Evolutionary conservation across 2,888 invertebrate species (phyloP), one percentile per base, ranked within the genome.

Genomic region (Stenoptilia bipunctidactyla): DNA sequence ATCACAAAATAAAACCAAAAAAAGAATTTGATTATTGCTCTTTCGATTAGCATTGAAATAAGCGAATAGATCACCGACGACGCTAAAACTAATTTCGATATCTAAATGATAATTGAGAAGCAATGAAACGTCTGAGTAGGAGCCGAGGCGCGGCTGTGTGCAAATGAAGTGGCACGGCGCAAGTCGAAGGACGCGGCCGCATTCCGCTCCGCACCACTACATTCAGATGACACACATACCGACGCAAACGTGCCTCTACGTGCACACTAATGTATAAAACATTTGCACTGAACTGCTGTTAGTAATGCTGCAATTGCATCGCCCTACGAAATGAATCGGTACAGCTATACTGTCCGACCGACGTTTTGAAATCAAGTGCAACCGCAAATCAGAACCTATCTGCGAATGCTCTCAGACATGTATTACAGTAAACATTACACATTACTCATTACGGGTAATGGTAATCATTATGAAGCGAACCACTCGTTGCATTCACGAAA

Each of bases 111-210:
- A 12, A 30, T 30, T 30, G 9, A n/a, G 30, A 30, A 30, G 30
- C 30, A 12, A n/a, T n/a, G n/a, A 20, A 20, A 20, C 50, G 48
- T 54, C 56, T 53, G 66, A 64, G 66, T 57, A 62, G 60, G 59
- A 53, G 57, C 48, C 52, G 20, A 63, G 64, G 58, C 59, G 74
- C 58, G 67, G 71, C 70, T 77, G 75, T 77, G 75, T 77, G 82
- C 79, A 77, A 79, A 77, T 77, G 77, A 75, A 70, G 66, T 68
- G 68, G 59, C 63, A 64, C 63, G 62, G 59, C 67, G 73, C 72
- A 71, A 69, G 69, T 58, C 75, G 80, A 82, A 82, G 82, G 82
- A 82, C 82, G 79, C 68, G 80, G 68, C 79, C 82, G 80, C 82
- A 82, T 82, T 82, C 82, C 82, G 53, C 58, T 52, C 60, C 66